phyloP scores from a whole-genome alignment of 64 coral and sea anemone species.

The Pocillopora verrucosa region DNA sequence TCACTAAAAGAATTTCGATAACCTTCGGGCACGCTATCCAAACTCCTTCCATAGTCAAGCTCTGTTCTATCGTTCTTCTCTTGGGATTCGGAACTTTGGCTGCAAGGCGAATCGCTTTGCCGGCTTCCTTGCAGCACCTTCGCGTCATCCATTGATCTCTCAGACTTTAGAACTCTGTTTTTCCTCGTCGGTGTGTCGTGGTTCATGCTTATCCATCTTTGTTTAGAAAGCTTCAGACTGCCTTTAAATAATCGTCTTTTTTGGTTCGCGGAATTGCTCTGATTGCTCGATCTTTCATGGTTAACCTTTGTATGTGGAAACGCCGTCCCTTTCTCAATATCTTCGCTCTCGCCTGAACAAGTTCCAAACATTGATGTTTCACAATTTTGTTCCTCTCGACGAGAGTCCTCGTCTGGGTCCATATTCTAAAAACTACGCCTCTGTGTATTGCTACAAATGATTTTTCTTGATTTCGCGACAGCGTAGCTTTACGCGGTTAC shows the following conservation, averaged over 20 bases:
- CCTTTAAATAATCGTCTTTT: not conserved
- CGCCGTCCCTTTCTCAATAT: not conserved
- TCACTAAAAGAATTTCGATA: not conserved
- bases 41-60: not conserved
- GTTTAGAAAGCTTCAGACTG: not conserved
- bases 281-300: not conserved
- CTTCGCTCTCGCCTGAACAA: not conserved
- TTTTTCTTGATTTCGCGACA: not conserved
- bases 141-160: slow-evolving; percentile 29
- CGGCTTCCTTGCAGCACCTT: not conserved
- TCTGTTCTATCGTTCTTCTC: not conserved
- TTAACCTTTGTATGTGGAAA: not conserved
- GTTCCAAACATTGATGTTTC: not conserved
- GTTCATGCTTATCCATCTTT: not conserved
- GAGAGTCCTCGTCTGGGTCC: not conserved
- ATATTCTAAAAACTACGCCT: not conserved
- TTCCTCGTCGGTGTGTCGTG: not conserved
- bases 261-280: not conserved
- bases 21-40: not conserved
- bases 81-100: not conserved
- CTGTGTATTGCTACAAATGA: not conserved
- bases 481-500: not conserved
- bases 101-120: not conserved
- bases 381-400: not conserved
- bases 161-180: not conserved